A percentile compares a stretch with the other conserved stretches of the same genome.
Conservation (phyloP, 2,113 vertebrate species). For the Gopherus evgoodei region DNA sequence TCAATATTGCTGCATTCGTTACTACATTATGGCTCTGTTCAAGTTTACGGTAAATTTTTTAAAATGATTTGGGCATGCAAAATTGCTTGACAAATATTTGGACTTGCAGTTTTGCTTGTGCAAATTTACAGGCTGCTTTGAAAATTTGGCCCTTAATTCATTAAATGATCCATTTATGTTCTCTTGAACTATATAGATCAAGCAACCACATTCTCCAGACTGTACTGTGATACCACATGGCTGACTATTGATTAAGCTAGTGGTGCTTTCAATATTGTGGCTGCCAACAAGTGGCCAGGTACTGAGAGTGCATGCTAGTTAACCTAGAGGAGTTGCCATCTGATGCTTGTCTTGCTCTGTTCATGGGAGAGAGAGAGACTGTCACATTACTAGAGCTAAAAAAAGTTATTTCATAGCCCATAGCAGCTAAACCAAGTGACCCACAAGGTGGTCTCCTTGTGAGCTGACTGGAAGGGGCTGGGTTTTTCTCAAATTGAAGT, state of each 20-base stretch:
- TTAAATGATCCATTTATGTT: background rate
- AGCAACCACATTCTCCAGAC: background rate
- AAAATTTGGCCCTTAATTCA: background rate
- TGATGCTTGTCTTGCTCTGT: background rate
- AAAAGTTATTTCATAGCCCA: background rate
- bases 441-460: background rate
- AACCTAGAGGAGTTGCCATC: background rate
- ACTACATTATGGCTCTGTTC: background rate
- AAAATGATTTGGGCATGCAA: background rate
- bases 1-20: background rate
- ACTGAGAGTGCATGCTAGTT: background rate
- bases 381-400: background rate
- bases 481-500: background rate
- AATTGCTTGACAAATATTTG: background rate
- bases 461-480: background rate
- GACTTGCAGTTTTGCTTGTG: background rate
- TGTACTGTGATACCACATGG: background rate
- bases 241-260: background rate
- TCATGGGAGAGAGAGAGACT: background rate
- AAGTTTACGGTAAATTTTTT: background rate
- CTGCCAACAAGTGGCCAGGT: background rate
- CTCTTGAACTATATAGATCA: background rate
- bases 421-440: background rate
- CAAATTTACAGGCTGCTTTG: background rate
- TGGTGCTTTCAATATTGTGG: background rate